These are phyloP conservation scores for Hirtodrosophila confusa DNA, from an alignment of 2,888 invertebrate genomes.

Conservation along the genomic window DNA sequence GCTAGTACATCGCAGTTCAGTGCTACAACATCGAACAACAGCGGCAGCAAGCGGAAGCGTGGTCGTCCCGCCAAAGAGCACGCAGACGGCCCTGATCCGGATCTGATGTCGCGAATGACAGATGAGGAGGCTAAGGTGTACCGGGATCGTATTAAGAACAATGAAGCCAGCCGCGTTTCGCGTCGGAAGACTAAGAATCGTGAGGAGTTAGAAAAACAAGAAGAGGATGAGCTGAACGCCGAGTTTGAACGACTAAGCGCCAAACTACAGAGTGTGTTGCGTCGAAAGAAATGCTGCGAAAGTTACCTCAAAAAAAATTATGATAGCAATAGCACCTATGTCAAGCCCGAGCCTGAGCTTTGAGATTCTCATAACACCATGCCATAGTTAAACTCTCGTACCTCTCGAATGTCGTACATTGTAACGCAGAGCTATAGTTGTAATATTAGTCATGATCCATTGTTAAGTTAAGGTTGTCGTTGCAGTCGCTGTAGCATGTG, in stretches of 20 bases:
- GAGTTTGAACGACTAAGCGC: slow-evolving; percentile 25
- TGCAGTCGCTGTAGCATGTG: slow-evolving; percentile 46
- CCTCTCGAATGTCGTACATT: slow-evolving; percentile 60
- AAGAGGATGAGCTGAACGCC: slow-evolving; percentile 51
- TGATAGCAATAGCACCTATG: slow-evolving; percentile 53
- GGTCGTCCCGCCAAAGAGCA: slow-evolving; percentile 82
- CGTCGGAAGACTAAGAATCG: slow-evolving; percentile 81
- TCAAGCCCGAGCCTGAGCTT: slow-evolving; percentile 51
- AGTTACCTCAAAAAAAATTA: slow-evolving; percentile 27
- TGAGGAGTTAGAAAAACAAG: slow-evolving; percentile 65
- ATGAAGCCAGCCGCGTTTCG: slow-evolving; percentile 82
- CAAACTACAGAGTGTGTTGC: slow-evolving; percentile 1
- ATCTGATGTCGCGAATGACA: slow-evolving; percentile 58
- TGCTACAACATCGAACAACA: slow-evolving; percentile 12
- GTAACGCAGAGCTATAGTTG: slow-evolving; percentile 46
- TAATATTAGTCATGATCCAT: slow-evolving; percentile 24
- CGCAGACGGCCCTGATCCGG: slow-evolving; percentile 79
- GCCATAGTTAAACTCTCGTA: slow-evolving; percentile 54
- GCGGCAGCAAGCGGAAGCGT: slow-evolving; percentile 64
- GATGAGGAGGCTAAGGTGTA: slow-evolving; percentile 72
- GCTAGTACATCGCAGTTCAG: slow-evolving; percentile 65
- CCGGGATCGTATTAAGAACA: slow-evolving; percentile 81
- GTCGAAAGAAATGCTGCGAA: not conserved
- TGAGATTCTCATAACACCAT: slow-evolving; percentile 65
- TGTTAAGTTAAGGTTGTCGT: slow-evolving; percentile 60